Base-by-base conservation (phyloP, 2,797 vertebrate species). In the Tympanoctomys barrerae region DNA sequence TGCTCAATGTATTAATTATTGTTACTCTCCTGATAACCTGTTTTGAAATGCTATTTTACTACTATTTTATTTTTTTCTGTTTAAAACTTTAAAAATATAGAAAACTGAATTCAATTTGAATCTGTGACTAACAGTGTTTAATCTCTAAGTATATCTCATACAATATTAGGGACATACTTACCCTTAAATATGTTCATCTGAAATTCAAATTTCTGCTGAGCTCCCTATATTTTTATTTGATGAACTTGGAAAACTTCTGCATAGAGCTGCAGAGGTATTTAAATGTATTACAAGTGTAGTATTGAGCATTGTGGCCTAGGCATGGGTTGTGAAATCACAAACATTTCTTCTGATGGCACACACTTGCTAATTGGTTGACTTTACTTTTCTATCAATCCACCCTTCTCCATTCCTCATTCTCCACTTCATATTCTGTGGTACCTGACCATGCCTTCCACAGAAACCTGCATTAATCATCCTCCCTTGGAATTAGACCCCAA, bases 171-270 rank as follows among this genome's bases (percentile, higher is more conserved):
- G 31, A 59, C 19, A 79, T 62, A 46, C 2, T 71, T 82, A 86
- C 7, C 64, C 39, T 94, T 78, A 88, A 92, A 79, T 62, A 31
- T 46, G 7, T 42, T 28, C 2, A 71, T 57, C 66, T 88, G 36
- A 93, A 90, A 85, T 96, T 91, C 39, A 87, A 75, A 81, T 93
- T 89, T 91, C 42, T 16, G 18, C 22, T 52, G 16, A 26, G 4
- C 3, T 22, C 10, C 18, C 71, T 90, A 22, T 62, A 81, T 84
- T 79, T 91, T 77, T 68, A 80, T 83, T 33, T 88, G 22, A 28
- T 90, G 77, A 79, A 49, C 19, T 33, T 64, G 75, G 66, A 5
- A 89, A 70, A 0, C 26, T 33, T 57, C 62, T 5, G 14, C 54
- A 62, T 4, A 31, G 4, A 88, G 39, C 16, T 24, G 31, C 59